Percentiles rank a stretch among this genome's conserved stretches.
Evolutionary conservation across 2,888 invertebrate species (phyloP).

Genomic region (Agrochola lota): DNA sequence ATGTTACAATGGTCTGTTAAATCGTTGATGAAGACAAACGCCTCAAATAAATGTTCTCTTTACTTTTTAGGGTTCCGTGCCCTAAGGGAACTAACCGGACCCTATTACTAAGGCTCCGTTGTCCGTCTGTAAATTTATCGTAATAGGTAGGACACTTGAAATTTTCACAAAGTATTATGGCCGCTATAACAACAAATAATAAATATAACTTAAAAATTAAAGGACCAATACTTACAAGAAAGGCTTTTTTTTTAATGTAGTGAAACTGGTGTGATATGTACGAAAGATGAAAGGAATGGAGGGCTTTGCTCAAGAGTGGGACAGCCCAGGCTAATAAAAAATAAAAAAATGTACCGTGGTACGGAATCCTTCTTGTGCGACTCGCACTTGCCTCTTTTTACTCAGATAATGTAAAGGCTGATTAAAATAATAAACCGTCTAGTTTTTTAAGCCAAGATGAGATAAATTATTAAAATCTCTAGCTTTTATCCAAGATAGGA

Average conservation of each 20-base stretch:
- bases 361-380: background rate
- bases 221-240: too few species aligned
- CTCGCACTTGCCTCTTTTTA: background rate
- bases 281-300: too few species aligned
- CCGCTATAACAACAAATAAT: background rate
- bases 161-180: background rate
- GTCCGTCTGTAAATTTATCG: background rate
- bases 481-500: background rate
- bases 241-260: too few species aligned
- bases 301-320: too few species aligned
- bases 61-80: conserved; percentile 3
- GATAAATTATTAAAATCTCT: conserved; percentile 40
- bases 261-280: too few species aligned
- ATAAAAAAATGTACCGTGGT: too few species aligned
- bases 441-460: conserved; percentile 17
- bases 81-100: background rate
- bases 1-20: conserved; percentile 45
- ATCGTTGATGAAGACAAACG: conserved; percentile 54
- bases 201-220: background rate
- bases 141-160: too few species aligned
- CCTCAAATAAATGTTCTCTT: conserved; percentile 34
- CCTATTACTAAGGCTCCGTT: background rate
- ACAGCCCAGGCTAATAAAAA: too few species aligned
- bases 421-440: conserved; percentile 24
- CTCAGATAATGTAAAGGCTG: conserved; percentile 38